These are phyloP conservation scores for Ophion ventricosus DNA, from an alignment of 2,888 invertebrate species.

Conservation along the genomic window DNA sequence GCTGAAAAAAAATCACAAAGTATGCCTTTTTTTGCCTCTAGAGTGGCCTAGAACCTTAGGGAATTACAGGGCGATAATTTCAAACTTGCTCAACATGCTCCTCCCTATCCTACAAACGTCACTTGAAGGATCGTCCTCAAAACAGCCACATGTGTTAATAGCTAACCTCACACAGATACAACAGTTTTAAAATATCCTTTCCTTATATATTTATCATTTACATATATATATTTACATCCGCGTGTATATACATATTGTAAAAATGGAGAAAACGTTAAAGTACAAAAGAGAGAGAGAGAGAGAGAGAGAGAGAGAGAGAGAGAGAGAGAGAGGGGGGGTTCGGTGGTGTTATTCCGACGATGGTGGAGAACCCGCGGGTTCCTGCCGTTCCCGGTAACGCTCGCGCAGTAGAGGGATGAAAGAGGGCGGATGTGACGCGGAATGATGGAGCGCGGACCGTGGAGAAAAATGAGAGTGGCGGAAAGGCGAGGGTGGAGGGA, in stretches of 20 bases:
- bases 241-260: constrained; percentile 2
- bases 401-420: constrained; percentile 77
- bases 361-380: constrained; percentile 60
- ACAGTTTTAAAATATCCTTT: background rate
- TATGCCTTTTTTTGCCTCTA: too few species aligned
- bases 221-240: constrained; percentile 2
- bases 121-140: background rate
- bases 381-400: constrained; percentile 29
- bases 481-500: constrained; percentile 83
- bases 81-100: too few species aligned
- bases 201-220: background rate
- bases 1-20: too few species aligned
- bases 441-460: constrained; percentile 83
- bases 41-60: too few species aligned
- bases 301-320: constrained; percentile 40
- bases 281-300: constrained; percentile 38
- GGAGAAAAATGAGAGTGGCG: constrained; percentile 84
- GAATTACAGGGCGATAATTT: too few species aligned
- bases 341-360: constrained; percentile 60
- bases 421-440: constrained; percentile 83
- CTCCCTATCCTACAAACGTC: background rate
- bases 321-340: constrained; percentile 52
- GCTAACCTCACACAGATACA: background rate
- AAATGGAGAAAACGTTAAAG: constrained; percentile 35
- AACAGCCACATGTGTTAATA: background rate